phyloP scores from a whole-genome alignment of 2,797 vertebrate genomes.

The Myioborus melanocephalus region DNA sequence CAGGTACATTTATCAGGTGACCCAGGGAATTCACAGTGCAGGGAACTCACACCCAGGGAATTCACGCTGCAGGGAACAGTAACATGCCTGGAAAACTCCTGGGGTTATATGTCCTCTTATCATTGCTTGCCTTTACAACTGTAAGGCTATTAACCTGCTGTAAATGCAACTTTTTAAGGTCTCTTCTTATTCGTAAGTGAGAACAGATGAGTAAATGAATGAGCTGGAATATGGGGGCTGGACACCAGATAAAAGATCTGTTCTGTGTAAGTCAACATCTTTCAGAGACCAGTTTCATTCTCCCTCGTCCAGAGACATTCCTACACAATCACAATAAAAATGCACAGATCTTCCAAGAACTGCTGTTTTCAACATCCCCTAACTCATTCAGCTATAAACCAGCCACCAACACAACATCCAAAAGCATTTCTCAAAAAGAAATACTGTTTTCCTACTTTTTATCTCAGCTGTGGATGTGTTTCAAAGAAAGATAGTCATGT shows the following conservation, averaged over 20 bases:
- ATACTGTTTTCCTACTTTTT: not conserved
- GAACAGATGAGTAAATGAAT: not conserved
- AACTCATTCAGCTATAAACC: not conserved
- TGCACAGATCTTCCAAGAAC: not conserved
- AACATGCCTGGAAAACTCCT: fast-evolving
- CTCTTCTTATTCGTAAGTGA: not conserved
- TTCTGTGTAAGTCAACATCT: not conserved
- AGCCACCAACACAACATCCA: not conserved
- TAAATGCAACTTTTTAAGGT: not conserved
- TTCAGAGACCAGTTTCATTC: not conserved
- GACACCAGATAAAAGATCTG: not conserved
- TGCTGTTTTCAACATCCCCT: not conserved
- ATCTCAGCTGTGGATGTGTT: not conserved
- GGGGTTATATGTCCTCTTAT: not conserved
- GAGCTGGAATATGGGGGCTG: not conserved
- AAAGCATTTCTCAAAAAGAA: not conserved
- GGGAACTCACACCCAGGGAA: not conserved
- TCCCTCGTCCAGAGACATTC: not conserved
- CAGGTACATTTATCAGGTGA: not conserved
- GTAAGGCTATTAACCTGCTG: not conserved
- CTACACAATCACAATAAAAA: not conserved
- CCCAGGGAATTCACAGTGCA: not conserved
- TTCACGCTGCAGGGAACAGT: not conserved
- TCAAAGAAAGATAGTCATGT: not conserved
- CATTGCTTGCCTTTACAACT: not conserved